Evolutionary conservation across 2,888 invertebrate genomes (phyloP).

Genomic region (Dynastes tityus): DNA sequence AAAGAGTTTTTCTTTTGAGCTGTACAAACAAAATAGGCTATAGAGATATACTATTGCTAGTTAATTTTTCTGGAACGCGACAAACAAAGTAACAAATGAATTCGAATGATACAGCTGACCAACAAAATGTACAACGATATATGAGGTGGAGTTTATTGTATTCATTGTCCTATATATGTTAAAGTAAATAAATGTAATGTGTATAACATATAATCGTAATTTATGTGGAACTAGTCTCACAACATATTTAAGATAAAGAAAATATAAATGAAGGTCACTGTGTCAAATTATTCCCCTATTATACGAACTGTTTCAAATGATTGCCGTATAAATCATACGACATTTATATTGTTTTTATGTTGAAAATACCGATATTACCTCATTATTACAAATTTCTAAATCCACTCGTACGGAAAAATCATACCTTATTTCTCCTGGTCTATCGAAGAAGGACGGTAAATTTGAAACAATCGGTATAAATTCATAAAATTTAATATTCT

Average conservation of each 20-base stretch:
- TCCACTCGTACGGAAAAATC: neutral
- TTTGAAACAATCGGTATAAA: conserved; percentile 38
- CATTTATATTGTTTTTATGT: neutral
- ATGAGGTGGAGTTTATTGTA: conserved; percentile 35
- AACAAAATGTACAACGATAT: conserved; percentile 51
- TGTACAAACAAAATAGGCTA: conserved; percentile 61
- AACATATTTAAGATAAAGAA: neutral
- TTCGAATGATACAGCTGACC: conserved; percentile 33
- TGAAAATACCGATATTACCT: neutral
- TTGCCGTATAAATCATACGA: neutral
- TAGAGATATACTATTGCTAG: conserved; percentile 50
- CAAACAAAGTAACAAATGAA: conserved; percentile 28
- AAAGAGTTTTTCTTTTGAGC: conserved; percentile 52
- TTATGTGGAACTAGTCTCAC: conserved; percentile 16
- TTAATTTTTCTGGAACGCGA: conserved; percentile 53
- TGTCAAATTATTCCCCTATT: conserved; percentile 2
- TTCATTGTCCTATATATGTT: conserved; percentile 45
- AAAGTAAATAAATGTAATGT: conserved; percentile 45
- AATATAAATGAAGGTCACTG: neutral
- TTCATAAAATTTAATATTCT: conserved; percentile 34
- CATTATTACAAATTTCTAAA: neutral
- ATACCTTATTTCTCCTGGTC: neutral
- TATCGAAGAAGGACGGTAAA: neutral
- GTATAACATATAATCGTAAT: conserved; percentile 31
- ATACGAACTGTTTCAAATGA: conserved; percentile 1